Conservation (phyloP, 2,797 vertebrate species). For the Lutjanus argentimaculatus region DNA sequence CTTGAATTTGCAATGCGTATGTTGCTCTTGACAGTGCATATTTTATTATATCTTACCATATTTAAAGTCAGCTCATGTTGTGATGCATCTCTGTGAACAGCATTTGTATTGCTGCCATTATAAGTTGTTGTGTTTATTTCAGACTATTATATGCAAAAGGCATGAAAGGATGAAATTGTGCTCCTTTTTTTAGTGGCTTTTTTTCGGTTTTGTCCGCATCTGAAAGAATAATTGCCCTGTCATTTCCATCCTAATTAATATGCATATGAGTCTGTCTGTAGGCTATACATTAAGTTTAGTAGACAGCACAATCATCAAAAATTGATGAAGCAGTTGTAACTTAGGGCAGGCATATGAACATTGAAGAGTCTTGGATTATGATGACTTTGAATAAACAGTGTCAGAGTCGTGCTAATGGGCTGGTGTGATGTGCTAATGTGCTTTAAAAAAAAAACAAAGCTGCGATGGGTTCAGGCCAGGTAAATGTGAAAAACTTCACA, state of each 20-base stretch:
- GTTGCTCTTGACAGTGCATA: constrained; percentile 50
- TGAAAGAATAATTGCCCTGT: constrained; percentile 77
- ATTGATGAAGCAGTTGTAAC: constrained; percentile 77
- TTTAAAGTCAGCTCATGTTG: constrained; percentile 48
- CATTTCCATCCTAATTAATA: constrained; percentile 78
- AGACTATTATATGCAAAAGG: constrained; percentile 18
- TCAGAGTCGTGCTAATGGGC: constrained; percentile 41
- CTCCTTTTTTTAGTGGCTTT: constrained; percentile 28
- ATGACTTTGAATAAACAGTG: constrained; percentile 68
- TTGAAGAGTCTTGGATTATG: constrained; percentile 53
- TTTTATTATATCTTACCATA: constrained; percentile 38
- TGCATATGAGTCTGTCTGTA: constrained; percentile 74
- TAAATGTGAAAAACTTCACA: constrained; percentile 58
- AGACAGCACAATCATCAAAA: constrained; percentile 79
- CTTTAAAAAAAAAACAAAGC: constrained; percentile 19
- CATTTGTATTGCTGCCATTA: constrained; percentile 22
- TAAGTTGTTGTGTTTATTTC: constrained; percentile 10
- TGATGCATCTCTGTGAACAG: constrained; percentile 29
- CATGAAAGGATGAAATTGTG: neutral
- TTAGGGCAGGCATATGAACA: constrained; percentile 61
- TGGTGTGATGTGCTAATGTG: constrained; percentile 46
- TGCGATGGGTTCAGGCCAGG: constrained; percentile 37
- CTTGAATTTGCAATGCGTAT: constrained; percentile 43
- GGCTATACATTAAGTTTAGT: constrained; percentile 74
- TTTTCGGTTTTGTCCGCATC: constrained; percentile 54